Conservation (phyloP, 2,797 vertebrate genomes). For the Sebastes wilsoni region DNA sequence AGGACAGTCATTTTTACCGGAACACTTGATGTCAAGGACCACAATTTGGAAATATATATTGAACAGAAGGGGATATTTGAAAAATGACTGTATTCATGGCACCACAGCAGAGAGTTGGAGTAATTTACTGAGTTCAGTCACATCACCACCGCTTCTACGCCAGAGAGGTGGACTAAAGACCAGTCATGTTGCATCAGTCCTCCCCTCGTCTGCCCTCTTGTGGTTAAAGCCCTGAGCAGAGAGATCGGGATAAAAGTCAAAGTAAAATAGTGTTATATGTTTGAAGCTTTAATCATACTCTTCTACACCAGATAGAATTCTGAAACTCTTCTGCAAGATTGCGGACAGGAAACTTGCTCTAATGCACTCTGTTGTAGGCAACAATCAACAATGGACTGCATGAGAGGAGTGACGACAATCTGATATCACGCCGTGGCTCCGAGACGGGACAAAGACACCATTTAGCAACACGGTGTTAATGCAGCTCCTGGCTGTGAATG, state of each 20-base stretch:
- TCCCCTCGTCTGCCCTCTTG: constrained; percentile 42
- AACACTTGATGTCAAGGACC: neutral
- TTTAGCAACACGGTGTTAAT: constrained; percentile 44
- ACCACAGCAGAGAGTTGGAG: neutral
- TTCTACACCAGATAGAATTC: neutral
- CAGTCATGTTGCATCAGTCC: neutral
- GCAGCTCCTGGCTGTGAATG: constrained; percentile 14
- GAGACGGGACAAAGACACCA: neutral
- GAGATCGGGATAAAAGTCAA: neutral
- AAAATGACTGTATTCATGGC: neutral
- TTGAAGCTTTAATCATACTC: neutral
- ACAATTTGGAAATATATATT: neutral
- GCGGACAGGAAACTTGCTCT: neutral
- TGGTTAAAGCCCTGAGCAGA: constrained; percentile 19
- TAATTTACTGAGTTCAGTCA: neutral
- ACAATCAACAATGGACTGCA: neutral
- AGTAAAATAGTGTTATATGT: neutral
- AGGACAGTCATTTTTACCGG: neutral
- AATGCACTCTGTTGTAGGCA: neutral
- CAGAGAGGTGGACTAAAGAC: neutral
- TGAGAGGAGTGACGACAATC: neutral
- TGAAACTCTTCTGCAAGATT: neutral
- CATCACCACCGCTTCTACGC: neutral
- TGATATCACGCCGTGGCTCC: neutral
- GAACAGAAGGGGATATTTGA: neutral